Percentiles rank a stretch among this genome's conserved stretches.
These are phyloP conservation scores for Pristionchus japonicus DNA, from an alignment of 2,888 invertebrate genomes.

Conservation along the genomic window DNA sequence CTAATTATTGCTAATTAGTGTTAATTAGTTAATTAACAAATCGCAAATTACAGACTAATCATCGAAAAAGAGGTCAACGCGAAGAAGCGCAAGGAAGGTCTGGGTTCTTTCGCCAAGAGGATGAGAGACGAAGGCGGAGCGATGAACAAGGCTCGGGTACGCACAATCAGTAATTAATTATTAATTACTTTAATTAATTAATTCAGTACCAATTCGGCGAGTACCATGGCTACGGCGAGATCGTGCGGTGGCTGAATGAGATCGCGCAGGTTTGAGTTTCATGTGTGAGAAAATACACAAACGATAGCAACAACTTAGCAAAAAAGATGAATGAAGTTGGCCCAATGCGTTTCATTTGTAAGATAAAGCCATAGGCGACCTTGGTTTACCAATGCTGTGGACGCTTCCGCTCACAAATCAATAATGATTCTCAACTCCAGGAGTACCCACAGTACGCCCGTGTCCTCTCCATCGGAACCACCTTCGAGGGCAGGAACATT, in stretches of 20 bases:
- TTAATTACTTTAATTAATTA: background rate
- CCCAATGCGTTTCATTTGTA: background rate
- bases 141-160: slow-evolving; percentile 54
- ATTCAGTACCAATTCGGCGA: slow-evolving; percentile 66
- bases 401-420: background rate
- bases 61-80: slow-evolving; percentile 63
- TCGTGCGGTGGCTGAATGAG: slow-evolving; percentile 70
- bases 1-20: too few species aligned
- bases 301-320: too few species aligned
- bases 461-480: slow-evolving; percentile 69
- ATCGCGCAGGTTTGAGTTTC: slow-evolving; percentile 56
- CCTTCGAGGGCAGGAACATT: slow-evolving; percentile 70
- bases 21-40: too few species aligned
- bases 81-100: slow-evolving; percentile 39
- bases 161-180: background rate
- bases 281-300: too few species aligned
- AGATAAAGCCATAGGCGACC: background rate
- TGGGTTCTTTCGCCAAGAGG: slow-evolving; percentile 54
- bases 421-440: background rate
- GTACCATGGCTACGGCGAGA: slow-evolving; percentile 71
- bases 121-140: slow-evolving; percentile 59
- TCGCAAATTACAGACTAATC: slow-evolving; percentile 66
- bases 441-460: slow-evolving; percentile 69
- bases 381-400: background rate
- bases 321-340: too few species aligned